Conservation (phyloP, 2,888 invertebrate species). For the Acronicta leporina region DNA sequence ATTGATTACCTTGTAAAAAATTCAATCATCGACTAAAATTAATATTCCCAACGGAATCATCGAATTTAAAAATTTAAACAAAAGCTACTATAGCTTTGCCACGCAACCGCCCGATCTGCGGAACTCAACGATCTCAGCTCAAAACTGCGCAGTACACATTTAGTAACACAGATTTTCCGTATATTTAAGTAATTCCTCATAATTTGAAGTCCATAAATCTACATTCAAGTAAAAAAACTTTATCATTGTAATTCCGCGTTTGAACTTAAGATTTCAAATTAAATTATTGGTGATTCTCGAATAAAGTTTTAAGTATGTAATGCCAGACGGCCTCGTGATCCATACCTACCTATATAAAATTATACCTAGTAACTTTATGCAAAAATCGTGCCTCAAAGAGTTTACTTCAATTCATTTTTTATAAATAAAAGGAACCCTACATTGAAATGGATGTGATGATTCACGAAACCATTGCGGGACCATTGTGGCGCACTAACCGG, state of each 20-base stretch:
- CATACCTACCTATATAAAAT: no score
- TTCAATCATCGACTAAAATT: slow-evolving; percentile 83
- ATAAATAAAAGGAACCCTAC: slow-evolving; percentile 49
- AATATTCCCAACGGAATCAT: slow-evolving; percentile 76
- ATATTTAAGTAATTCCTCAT: slow-evolving; percentile 53
- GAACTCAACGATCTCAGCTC: slow-evolving; percentile 45
- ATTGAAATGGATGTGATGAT: slow-evolving; percentile 64
- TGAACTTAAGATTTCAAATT: slow-evolving; percentile 16
- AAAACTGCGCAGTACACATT: slow-evolving; percentile 50
- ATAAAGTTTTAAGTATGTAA: no score
- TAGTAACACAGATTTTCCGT: slow-evolving; percentile 48
- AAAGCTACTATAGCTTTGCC: slow-evolving; percentile 47
- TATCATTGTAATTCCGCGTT: slow-evolving; percentile 52
- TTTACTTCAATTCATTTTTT: neutral
- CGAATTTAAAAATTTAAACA: slow-evolving; percentile 65
- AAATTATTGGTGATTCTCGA: neutral
- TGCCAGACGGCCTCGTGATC: no score
- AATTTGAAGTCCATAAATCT: slow-evolving; percentile 54
- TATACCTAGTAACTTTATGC: no score
- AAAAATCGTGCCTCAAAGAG: no score
- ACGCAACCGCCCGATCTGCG: slow-evolving; percentile 51
- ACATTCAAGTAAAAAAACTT: slow-evolving; percentile 41
- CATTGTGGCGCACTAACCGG: slow-evolving; percentile 72
- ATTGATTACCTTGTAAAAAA: slow-evolving; percentile 86
- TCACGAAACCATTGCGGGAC: slow-evolving; percentile 64